Conservation (phyloP, 2,797 vertebrate species). For the Pangasius macronema region DNA sequence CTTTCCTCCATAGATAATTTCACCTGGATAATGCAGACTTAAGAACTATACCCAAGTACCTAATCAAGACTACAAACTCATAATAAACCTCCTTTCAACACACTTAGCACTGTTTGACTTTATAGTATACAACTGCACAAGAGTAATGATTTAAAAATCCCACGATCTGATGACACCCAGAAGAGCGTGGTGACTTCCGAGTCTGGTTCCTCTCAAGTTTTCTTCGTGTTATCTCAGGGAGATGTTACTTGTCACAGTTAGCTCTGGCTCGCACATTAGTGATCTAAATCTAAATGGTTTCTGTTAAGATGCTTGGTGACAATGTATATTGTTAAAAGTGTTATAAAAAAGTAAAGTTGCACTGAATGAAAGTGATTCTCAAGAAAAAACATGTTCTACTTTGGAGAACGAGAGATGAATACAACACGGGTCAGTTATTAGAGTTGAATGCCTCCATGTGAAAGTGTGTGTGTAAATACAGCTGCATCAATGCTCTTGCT, state of each 20-base stretch:
- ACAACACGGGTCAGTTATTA: conserved; percentile 30
- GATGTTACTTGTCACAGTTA: not conserved
- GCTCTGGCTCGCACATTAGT: not conserved
- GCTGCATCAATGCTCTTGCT: conserved; percentile 42
- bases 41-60: not conserved
- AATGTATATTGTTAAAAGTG: not conserved
- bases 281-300: not conserved
- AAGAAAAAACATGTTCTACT: not conserved
- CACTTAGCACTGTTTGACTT: not conserved
- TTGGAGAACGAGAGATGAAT: not conserved
- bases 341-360: too few relatives aligned
- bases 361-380: not conserved
- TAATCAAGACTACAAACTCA: not conserved
- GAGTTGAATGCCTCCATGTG: not conserved
- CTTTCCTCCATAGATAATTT: not conserved
- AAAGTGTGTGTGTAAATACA: conserved; percentile 30
- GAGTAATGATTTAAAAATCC: not conserved
- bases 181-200: not conserved
- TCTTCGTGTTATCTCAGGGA: not conserved
- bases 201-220: not conserved
- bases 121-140: not conserved
- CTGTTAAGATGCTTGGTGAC: not conserved
- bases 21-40: not conserved
- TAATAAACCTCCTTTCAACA: not conserved
- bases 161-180: not conserved